phyloP scores from a whole-genome alignment of 2,888 invertebrate genomes.

The Himalopsyche anomala region DNA sequence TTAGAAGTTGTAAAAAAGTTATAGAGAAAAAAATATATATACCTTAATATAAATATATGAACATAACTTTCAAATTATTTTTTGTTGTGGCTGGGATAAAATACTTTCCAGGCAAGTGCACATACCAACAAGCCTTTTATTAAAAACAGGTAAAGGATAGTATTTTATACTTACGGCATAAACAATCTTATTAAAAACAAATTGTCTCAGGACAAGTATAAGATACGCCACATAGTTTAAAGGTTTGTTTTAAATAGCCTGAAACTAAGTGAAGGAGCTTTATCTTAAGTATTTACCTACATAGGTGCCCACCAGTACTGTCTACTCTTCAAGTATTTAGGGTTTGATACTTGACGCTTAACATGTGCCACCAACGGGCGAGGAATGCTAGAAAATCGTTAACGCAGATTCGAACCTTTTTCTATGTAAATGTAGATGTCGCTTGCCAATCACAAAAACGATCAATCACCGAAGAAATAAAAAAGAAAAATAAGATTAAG shows the following conservation, averaged over 20 bases:
- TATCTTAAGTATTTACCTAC: background rate
- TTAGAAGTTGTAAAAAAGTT: no score
- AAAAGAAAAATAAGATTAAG: background rate
- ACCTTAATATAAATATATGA: no score
- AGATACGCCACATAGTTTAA: background rate
- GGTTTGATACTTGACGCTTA: slow-evolving; percentile 36
- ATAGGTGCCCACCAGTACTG: background rate
- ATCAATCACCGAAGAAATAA: slow-evolving; percentile 32
- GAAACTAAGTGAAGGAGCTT: background rate
- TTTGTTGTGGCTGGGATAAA: no score
- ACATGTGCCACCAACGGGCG: background rate
- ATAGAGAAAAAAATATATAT: no score
- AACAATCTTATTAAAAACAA: no score
- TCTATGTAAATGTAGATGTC: slow-evolving; percentile 40
- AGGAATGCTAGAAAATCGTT: slow-evolving; percentile 4
- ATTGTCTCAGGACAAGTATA: background rate
- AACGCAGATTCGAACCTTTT: slow-evolving; percentile 16
- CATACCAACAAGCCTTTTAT: no score
- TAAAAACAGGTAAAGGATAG: no score
- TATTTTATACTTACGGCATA: no score
- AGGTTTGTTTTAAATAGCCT: background rate
- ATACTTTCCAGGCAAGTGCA: no score
- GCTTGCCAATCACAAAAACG: slow-evolving; percentile 30
- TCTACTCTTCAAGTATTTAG: background rate
- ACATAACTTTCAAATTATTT: no score